Base-by-base conservation (phyloP, 2,113 vertebrate genomes). In the Ploceus nigricollis region DNA sequence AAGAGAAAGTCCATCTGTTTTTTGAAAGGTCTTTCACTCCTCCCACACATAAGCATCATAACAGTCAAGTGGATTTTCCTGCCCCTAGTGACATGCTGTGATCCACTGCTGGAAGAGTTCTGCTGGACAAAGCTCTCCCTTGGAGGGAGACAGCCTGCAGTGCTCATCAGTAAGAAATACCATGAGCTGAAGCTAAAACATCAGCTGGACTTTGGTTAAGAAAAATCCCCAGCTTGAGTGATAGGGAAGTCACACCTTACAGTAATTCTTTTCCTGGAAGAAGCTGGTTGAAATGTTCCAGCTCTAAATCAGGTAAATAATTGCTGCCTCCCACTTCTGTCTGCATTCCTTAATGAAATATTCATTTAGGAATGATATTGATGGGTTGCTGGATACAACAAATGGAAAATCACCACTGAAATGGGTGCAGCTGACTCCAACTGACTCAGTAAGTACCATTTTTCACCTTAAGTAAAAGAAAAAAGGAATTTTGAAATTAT, bases 261-360 rank as follows among this genome's bases (percentile, higher is more conserved):
- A 87, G 66, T 53, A 86, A 66, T 91, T 71, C 13, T 81, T 82
- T 80, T 86, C 64, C 87, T 63, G 68, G 63, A 91, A 88, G 58
- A 80, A 54, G 58, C 60, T 85, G 86, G 11, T 56, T 78, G 48
- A 86, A 93, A 50, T 23, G 53, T 75, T 89, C 72, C 64, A 96
- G 60, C 60, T 93, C 48, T 75, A 89, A 78, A 83, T 83, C 48
- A 90, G 88, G 58, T 64, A 87, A 89, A 72, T 79, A 87, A 90
- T 66, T 64, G 53, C 82, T 78, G 40, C 75, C 81, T 93, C 47
- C 56, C 37, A 30, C 72, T 92, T 83, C 48, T 58, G 16, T 31
- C 51, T 84, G 54, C 54, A 23, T 90, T 93, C 51, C 64, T 89
- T 88, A 78, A 95, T 83, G 82, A 94, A 93, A 84, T 87, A 69